phyloP scores from a whole-genome alignment of 2,113 vertebrate genomes.

The Varanus komodoensis region DNA sequence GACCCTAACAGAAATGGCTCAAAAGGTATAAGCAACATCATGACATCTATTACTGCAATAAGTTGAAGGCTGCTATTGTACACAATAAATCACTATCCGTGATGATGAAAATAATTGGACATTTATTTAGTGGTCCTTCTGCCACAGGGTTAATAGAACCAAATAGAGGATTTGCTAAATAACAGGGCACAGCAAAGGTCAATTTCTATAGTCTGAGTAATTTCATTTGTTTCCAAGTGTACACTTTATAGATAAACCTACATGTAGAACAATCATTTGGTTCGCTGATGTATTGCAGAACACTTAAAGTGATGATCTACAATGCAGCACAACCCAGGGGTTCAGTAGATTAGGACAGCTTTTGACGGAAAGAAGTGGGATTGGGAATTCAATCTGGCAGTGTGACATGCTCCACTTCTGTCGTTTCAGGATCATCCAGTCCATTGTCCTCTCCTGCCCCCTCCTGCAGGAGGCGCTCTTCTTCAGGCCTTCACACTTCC shows the following conservation, averaged over 20 bases:
- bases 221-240: conserved; percentile 1
- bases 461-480: background rate
- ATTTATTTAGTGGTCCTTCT: background rate
- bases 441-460: no score
- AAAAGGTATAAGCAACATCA: conserved; percentile 9
- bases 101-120: conserved; percentile 4
- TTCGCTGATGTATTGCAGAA: background rate
- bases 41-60: background rate
- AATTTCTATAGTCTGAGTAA: background rate
- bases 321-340: background rate
- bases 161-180: conserved; percentile 23
- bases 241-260: background rate
- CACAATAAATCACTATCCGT: conserved; percentile 12
- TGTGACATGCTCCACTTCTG: background rate
- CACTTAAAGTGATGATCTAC: background rate
- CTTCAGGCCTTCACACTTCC: background rate
- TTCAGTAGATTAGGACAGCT: background rate
- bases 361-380: background rate
- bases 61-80: conserved; percentile 4
- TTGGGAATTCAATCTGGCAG: background rate
- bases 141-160: conserved; percentile 1
- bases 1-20: background rate
- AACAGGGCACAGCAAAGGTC: background rate
- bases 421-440: background rate
- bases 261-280: background rate